Evolutionary conservation across 2,113 vertebrate genomes (phyloP), one percentile per base, ranked within the genome.

Genomic region (Chaetops frenatus): DNA sequence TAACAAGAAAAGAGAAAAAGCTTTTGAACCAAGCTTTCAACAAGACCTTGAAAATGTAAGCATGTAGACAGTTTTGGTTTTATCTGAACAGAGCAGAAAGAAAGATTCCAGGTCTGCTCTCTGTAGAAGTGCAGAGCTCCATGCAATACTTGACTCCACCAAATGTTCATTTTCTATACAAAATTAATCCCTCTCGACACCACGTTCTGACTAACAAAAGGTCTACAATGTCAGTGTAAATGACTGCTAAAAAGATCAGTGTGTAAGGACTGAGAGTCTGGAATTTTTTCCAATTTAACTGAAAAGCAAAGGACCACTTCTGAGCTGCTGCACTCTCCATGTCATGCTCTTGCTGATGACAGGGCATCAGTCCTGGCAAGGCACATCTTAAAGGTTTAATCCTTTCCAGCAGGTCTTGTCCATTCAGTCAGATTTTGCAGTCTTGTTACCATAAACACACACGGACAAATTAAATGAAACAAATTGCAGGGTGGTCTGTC

Each of bases 101-200:
- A 23, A 85, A 33, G 29, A 66, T 9, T 42, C 23, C 35, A 17
- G 28, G 22, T 64, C 36, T 79, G n/a, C 48, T 91, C 35, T 58
- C 86, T 51, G 21, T 53, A 33, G 27, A 85, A 48, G 3, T 19
- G 21, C 28, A 88, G 67, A 81, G n/a, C 69, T 87, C 27, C 44
- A 50, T 0, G 0, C 5, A 47, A 16, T 51, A 56, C 8, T 23
- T 48, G 35, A 78, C n/a, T 58, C 15, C n/a, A 78, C 28, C 5
- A 93, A 54, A 76, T 1, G 0, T 27, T 84, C 24, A 6, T 79
- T 27, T 91, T 51, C 78, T 36, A 2, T 25, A 44, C 13, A 60
- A 50, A 93, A 81, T 81, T 42, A 71, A 69, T 81, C 57, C 22
- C 24, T 53, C 22, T 70, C 70, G 64, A 56, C 7, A 19, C 9